Evolutionary conservation across 2,113 vertebrate species (phyloP).

Genomic region (Euleptes europaea): DNA sequence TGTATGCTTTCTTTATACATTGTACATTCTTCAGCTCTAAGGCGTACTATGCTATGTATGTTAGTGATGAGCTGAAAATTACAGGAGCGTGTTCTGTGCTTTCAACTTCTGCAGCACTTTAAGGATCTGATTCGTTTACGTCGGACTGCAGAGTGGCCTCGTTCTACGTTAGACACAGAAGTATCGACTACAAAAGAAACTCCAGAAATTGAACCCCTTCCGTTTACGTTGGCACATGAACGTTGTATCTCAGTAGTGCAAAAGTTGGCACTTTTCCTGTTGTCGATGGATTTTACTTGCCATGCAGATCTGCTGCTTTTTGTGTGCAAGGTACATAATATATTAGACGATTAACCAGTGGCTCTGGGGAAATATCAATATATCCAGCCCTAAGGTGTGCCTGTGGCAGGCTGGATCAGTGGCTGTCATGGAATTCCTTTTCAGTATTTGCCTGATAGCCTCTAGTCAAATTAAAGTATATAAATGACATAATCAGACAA

Average conservation of each 20-base stretch:
- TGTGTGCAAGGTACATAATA: constrained; percentile 91
- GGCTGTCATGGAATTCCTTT: neutral
- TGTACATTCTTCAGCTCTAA: neutral
- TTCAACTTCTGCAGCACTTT: constrained; percentile 85
- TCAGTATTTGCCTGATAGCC: neutral
- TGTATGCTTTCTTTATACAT: neutral
- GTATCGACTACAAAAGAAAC: constrained; percentile 90
- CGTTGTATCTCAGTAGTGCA: constrained; percentile 97
- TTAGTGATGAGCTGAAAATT: neutral
- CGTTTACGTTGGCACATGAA: constrained; percentile 95
- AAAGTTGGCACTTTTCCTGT: constrained; percentile 93
- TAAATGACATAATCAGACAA: neutral
- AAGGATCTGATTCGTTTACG: constrained; percentile 97
- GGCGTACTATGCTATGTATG: neutral
- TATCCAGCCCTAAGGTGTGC: neutral
- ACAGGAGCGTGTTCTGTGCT: neutral
- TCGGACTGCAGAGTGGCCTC: constrained; percentile 96
- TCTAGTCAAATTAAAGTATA: neutral
- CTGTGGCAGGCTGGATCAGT: neutral
- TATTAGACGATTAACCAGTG: neutral
- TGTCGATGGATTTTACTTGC: constrained; percentile 99
- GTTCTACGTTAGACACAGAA: constrained; percentile 93
- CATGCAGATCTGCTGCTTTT: constrained; percentile 97
- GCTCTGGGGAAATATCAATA: neutral
- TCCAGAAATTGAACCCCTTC: constrained; percentile 93